Evolutionary conservation across 1,140 invertebrate genomes (phyloP).

Genomic region (Dendroctonus valens): DNA sequence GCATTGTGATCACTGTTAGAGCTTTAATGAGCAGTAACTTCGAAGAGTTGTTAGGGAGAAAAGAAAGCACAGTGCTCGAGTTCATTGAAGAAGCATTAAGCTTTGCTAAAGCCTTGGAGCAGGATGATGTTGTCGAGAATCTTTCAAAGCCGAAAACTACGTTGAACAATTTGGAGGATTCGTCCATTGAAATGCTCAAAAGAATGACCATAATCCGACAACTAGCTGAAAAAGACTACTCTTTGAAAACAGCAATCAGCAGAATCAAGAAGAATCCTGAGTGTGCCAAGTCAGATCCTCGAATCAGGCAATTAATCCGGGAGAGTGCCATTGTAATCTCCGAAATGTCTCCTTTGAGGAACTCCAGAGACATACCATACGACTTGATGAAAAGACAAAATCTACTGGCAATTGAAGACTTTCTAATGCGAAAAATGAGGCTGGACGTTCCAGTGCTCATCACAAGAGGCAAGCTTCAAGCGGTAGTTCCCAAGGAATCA

Average conservation of each 20-base stretch:
- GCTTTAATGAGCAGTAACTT: constrained; percentile 33
- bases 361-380: constrained; percentile 66
- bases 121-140: constrained; percentile 59
- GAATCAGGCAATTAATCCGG: constrained; percentile 64
- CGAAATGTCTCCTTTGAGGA: constrained; percentile 50
- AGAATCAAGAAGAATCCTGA: constrained; percentile 65
- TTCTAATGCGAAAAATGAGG: constrained; percentile 61
- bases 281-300: constrained; percentile 64
- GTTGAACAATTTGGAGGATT: constrained; percentile 39
- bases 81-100: constrained; percentile 63
- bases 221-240: constrained; percentile 65
- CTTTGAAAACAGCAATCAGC: constrained; percentile 58
- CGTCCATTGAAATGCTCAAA: constrained; percentile 68
- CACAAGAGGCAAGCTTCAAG: constrained; percentile 74
- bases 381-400: constrained; percentile 65
- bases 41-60: constrained; percentile 19
- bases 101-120: constrained; percentile 67
- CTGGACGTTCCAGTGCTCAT: constrained; percentile 66
- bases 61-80: constrained; percentile 45
- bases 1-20: constrained; percentile 41
- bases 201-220: constrained; percentile 70
- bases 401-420: constrained; percentile 72
- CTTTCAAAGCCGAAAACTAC: constrained; percentile 24
- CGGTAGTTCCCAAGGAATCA: constrained; percentile 72
- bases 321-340: constrained; percentile 66